phyloP scores from a whole-genome alignment of 2,888 invertebrate species.

The Conops quadrifasciatus region DNA sequence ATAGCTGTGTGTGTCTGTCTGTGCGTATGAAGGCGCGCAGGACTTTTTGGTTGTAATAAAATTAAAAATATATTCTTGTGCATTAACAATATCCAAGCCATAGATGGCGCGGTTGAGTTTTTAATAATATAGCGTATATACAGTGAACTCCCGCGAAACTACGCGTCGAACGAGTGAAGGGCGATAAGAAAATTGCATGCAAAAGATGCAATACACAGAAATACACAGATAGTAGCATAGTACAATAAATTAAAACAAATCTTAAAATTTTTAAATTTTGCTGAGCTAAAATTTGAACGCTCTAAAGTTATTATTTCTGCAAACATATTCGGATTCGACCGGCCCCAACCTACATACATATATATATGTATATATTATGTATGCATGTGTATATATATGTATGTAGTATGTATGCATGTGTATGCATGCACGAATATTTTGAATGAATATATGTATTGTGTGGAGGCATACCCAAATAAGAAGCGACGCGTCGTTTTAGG shows the following conservation, averaged over 20 bases:
- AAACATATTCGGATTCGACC: too few species aligned
- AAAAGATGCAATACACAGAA: not conserved
- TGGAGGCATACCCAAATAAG: not conserved
- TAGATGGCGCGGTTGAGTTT: conserved; percentile 54
- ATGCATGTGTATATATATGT: too few species aligned
- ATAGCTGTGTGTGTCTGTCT: conserved; percentile 14
- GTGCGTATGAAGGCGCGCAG: conserved; percentile 44
- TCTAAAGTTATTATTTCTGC: too few species aligned
- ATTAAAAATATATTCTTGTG: conserved; percentile 40
- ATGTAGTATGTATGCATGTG: too few species aligned
- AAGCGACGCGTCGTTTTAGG: not conserved
- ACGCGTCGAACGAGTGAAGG: not conserved
- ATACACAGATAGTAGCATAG: too few species aligned
- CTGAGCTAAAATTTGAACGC: too few species aligned
- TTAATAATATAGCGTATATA: conserved; percentile 7
- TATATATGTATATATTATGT: too few species aligned
- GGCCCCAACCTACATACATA: too few species aligned
- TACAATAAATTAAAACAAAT: too few species aligned
- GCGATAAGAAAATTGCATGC: not conserved
- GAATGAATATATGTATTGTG: too few species aligned
- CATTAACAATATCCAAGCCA: conserved; percentile 43
- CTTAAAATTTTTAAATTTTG: too few species aligned
- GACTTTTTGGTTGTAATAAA: conserved; percentile 42
- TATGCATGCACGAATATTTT: too few species aligned
- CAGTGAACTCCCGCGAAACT: conserved; percentile 11